These are phyloP conservation scores for Xiphorhynchus erythropygius DNA, from an alignment of 2,797 vertebrate species.

Conservation along the genomic window DNA sequence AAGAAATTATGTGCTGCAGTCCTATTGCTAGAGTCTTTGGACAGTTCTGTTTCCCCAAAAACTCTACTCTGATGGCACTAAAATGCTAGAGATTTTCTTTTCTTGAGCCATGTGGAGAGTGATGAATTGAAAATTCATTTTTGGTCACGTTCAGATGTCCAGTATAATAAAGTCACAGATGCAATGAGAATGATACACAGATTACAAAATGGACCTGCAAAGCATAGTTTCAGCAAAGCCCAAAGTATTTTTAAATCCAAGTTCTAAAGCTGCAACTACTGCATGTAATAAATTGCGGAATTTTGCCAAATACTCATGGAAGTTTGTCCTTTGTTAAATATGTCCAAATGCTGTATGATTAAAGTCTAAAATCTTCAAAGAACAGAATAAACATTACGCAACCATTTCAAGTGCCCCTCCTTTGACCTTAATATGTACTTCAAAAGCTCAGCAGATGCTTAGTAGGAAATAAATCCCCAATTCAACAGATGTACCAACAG, in stretches of 20 bases:
- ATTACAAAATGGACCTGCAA: not conserved
- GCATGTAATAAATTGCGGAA: not conserved
- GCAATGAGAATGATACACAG: not conserved
- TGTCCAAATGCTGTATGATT: conserved; percentile 49
- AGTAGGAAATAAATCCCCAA: conserved; percentile 73
- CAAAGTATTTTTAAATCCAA: not conserved
- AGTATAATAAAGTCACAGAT: not conserved
- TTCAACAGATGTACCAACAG: conserved; percentile 65
- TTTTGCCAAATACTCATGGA: conserved; percentile 20
- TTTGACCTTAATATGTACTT: conserved; percentile 69
- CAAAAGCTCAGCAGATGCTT: conserved; percentile 73
- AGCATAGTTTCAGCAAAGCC: not conserved
- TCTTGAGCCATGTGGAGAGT: not conserved
- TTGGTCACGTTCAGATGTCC: not conserved
- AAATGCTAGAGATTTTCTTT: not conserved
- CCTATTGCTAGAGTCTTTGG: not conserved
- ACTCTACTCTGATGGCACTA: not conserved
- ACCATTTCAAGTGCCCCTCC: conserved; percentile 64
- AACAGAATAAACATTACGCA: conserved; percentile 65
- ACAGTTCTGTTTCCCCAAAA: not conserved
- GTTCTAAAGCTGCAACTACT: not conserved
- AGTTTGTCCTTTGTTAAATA: conserved; percentile 43
- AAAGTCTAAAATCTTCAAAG: conserved; percentile 69
- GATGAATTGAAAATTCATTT: not conserved
- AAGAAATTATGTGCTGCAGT: not conserved